Percentiles rank a stretch among this genome's conserved stretches.
Evolutionary conservation across 2,888 invertebrate genomes (phyloP).

Genomic region (Cinara cedri): DNA sequence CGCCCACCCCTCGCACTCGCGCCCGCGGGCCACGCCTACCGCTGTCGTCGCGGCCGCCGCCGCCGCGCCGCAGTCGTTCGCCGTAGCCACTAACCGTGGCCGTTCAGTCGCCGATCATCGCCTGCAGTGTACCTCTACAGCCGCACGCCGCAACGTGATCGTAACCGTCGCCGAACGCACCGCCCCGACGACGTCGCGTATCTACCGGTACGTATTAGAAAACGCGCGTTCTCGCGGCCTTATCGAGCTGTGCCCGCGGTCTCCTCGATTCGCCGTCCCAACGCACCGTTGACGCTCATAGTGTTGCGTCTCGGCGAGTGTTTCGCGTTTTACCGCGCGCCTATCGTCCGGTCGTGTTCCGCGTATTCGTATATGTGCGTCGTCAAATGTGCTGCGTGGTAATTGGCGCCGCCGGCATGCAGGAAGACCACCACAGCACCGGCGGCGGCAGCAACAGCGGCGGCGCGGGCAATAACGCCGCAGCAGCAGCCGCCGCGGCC

Average conservation of each 20-base stretch:
- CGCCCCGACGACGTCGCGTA: not conserved
- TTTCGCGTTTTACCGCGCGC: not conserved
- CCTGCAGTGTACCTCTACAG: not conserved
- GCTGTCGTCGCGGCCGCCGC: not conserved
- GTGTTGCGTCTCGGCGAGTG: no score
- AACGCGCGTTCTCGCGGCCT: not conserved
- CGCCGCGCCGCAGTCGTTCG: not conserved
- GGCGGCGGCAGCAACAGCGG: not conserved
- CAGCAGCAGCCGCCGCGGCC: not conserved
- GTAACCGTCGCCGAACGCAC: not conserved
- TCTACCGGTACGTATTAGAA: not conserved
- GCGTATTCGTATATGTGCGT: slow-evolving; percentile 3
- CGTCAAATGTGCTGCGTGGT: slow-evolving; percentile 54
- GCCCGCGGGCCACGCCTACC: slow-evolving; percentile 1
- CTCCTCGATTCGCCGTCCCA: no score
- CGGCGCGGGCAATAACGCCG: not conserved
- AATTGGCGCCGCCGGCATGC: slow-evolving; percentile 49
- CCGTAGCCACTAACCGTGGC: not conserved
- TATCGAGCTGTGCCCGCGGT: no score
- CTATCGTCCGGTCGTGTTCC: not conserved
- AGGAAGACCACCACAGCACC: slow-evolving; percentile 34
- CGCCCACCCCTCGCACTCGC: slow-evolving; percentile 24
- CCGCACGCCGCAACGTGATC: not conserved
- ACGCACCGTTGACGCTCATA: no score
- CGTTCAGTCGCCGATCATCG: not conserved